Conservation (phyloP, 2,888 invertebrate species). For the Folsomia candida region DNA sequence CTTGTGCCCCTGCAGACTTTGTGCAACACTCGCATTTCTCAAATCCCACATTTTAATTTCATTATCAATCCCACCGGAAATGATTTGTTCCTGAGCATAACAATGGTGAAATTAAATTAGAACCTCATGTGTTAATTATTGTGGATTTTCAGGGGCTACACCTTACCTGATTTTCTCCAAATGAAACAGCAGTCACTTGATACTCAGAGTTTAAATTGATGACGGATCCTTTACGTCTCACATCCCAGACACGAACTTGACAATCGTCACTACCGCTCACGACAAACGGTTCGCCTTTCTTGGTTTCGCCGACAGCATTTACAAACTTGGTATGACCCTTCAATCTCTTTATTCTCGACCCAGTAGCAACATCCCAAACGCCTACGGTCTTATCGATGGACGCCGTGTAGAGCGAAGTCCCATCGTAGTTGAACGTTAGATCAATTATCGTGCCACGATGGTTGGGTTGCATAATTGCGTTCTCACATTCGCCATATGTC, state of each 20-base stretch:
- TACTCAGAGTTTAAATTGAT: conserved; percentile 68
- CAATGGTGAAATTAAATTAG: too few relatives aligned
- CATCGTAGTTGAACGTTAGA: conserved; percentile 54
- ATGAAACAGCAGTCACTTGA: conserved; percentile 82
- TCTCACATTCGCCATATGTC: conserved; percentile 97
- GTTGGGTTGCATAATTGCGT: conserved; percentile 86
- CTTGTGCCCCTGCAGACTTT: conserved; percentile 85
- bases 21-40: conserved; percentile 78
- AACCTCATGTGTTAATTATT: too few relatives aligned
- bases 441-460: conserved; percentile 70
- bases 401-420: conserved; percentile 80
- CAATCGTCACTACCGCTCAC: conserved; percentile 93
- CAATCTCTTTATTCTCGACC: conserved; percentile 81
- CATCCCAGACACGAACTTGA: conserved; percentile 89
- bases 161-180: conserved; percentile 92
- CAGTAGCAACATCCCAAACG: conserved; percentile 91
- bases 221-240: conserved; percentile 71
- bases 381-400: conserved; percentile 93
- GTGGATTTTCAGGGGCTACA: too few relatives aligned
- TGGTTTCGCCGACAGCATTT: conserved; percentile 63
- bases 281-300: conserved; percentile 85
- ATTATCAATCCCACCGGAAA: conserved; percentile 95
- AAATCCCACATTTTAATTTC: conserved; percentile 95
- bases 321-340: conserved; percentile 68
- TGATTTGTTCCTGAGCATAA: conserved; percentile 77